Evolutionary conservation across 2,888 invertebrate species (phyloP).

Genomic region (Aquatica leii): DNA sequence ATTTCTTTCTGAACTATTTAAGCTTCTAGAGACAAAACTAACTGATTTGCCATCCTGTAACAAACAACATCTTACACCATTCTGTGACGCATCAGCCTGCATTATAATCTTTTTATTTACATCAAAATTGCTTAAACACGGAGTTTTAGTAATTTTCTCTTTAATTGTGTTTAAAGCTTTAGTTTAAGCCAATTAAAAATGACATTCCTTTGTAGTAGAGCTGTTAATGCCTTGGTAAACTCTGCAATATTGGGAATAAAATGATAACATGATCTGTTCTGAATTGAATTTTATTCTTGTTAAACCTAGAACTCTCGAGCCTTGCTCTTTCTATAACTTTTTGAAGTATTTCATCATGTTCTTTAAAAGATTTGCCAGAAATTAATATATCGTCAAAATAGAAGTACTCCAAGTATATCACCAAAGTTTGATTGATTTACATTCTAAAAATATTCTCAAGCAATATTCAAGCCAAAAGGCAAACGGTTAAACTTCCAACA

Average conservation of each 20-base stretch:
- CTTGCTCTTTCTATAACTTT: slow-evolving; percentile 32
- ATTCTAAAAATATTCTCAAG: slow-evolving; percentile 50
- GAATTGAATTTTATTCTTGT: slow-evolving; percentile 46
- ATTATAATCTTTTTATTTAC: slow-evolving; percentile 24
- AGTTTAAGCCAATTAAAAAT: slow-evolving; percentile 1
- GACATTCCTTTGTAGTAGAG: slow-evolving; percentile 19
- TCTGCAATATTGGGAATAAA: slow-evolving; percentile 39
- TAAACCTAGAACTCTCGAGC: slow-evolving; percentile 47
- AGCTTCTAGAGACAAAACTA: slow-evolving; percentile 34
- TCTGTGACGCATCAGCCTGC: slow-evolving; percentile 36
- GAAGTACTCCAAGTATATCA: slow-evolving; percentile 45
- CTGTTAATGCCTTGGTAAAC: slow-evolving; percentile 34
- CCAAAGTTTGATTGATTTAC: slow-evolving; percentile 51
- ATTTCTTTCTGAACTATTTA: slow-evolving; percentile 34
- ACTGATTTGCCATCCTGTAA: slow-evolving; percentile 37
- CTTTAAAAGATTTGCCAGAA: slow-evolving; percentile 27
- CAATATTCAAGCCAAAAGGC: slow-evolving; percentile 33
- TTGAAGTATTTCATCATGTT: slow-evolving; percentile 41
- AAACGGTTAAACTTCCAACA: slow-evolving; percentile 40
- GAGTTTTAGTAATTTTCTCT: slow-evolving; percentile 21
- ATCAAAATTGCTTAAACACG: slow-evolving; percentile 33
- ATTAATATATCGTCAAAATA: slow-evolving; percentile 50
- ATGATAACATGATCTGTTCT: slow-evolving; percentile 27
- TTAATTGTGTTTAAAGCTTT: slow-evolving; percentile 17
- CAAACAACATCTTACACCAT: slow-evolving; percentile 34